Evolutionary conservation across 2,113 vertebrate species (phyloP).

Genomic region (Paedocypris sp.): DNA sequence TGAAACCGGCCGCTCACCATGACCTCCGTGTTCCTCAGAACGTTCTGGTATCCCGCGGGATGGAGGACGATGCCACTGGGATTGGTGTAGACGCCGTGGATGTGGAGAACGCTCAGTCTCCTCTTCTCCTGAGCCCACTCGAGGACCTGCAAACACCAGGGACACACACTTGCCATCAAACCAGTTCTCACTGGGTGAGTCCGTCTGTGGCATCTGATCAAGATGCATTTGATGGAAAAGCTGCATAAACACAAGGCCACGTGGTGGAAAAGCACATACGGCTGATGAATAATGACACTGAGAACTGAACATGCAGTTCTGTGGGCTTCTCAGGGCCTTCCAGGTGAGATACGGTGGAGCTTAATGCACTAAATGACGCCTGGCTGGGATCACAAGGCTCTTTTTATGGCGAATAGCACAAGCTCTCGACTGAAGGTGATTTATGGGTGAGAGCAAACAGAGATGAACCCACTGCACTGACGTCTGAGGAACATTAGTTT

Average conservation of each 20-base stretch:
- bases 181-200: conserved; percentile 48
- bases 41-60: conserved; percentile 89
- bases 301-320: conserved; percentile 14
- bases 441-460: conserved; percentile 37
- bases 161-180: conserved; percentile 43
- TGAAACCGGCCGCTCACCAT: conserved; percentile 68
- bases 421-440: conserved; percentile 1
- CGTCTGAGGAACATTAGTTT: conserved; percentile 34
- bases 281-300: not conserved
- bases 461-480: conserved; percentile 33
- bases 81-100: conserved; percentile 92
- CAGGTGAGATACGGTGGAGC: not conserved
- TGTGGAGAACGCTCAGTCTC: conserved; percentile 84
- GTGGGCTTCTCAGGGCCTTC: not conserved
- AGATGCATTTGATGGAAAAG: conserved; percentile 40
- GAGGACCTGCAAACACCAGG: conserved; percentile 72
- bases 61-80: conserved; percentile 91
- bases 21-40: conserved; percentile 86
- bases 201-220: not conserved
- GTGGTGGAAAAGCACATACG: not conserved
- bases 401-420: conserved; percentile 10
- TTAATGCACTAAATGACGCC: conserved; percentile 5
- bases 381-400: not conserved
- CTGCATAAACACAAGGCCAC: conserved; percentile 59
- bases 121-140: conserved; percentile 95